Evolutionary conservation across 2,113 vertebrate species (phyloP).

Genomic region (Pangasianodon gigas): DNA sequence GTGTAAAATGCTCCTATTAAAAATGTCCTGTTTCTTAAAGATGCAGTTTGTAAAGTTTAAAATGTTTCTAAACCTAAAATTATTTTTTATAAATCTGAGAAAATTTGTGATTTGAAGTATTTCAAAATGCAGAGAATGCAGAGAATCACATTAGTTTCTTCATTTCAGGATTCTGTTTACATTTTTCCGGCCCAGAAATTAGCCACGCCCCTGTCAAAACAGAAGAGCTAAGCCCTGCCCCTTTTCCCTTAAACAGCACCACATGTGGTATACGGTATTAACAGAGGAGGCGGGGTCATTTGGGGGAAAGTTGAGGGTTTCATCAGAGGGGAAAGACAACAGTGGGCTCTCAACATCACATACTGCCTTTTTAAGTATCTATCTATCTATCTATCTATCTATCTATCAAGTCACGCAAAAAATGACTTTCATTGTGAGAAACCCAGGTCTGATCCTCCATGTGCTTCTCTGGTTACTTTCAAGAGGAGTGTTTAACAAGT

Average conservation of each 20-base stretch:
- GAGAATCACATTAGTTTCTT: neutral
- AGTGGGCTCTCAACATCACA: neutral
- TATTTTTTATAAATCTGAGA: neutral
- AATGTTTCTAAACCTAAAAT: neutral
- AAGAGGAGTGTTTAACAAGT: constrained; percentile 14
- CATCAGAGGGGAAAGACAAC: neutral
- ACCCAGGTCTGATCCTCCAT: neutral
- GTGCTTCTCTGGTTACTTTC: constrained; percentile 16
- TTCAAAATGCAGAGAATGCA: neutral
- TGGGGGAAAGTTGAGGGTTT: neutral
- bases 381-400: no score
- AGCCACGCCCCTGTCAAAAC: neutral
- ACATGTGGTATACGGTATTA: neutral
- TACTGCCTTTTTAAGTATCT: neutral
- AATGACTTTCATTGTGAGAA: neutral
- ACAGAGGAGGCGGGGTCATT: neutral
- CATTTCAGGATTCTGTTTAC: neutral
- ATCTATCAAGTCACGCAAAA: neutral
- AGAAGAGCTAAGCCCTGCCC: neutral
- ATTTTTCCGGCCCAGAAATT: neutral
- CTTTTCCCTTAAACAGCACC: neutral
- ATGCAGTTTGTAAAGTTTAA: neutral
- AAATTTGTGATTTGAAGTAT: neutral
- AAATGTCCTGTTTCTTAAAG: neutral
- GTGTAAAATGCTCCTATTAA: neutral